phyloP scores from a whole-genome alignment of 2,797 vertebrate genomes.

The Trachurus trachurus region DNA sequence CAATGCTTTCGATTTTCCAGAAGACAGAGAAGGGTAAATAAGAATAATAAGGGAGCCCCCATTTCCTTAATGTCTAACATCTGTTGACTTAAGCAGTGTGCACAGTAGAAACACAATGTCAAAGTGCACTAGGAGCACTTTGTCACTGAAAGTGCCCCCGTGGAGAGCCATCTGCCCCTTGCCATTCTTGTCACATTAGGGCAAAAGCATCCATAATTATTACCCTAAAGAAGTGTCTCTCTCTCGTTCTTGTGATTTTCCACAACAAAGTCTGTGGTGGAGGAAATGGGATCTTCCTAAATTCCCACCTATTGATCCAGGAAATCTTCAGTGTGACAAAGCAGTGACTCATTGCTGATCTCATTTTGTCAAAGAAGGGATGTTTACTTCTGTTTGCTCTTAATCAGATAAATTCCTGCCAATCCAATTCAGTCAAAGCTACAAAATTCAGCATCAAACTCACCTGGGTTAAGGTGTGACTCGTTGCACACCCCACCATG shows the following conservation, averaged over 20 bases:
- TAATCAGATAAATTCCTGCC: background rate
- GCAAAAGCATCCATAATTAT: background rate
- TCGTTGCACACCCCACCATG: background rate
- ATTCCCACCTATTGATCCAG: background rate
- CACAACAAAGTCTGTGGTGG: background rate
- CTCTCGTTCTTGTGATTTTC: background rate
- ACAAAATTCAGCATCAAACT: background rate
- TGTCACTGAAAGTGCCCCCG: background rate
- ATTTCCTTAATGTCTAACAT: background rate
- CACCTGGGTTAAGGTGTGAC: background rate
- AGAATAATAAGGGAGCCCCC: background rate
- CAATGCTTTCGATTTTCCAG: background rate
- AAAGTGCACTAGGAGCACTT: background rate
- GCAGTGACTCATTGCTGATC: constrained; percentile 21
- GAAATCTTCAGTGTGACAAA: background rate
- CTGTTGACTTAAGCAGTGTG: background rate
- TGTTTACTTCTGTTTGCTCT: background rate
- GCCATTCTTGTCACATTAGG: background rate
- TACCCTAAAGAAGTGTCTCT: background rate
- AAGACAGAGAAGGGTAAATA: constrained; percentile 7
- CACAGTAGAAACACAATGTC: background rate
- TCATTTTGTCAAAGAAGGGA: background rate
- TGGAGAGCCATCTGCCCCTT: background rate
- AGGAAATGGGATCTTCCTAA: constrained; percentile 1
- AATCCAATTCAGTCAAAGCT: background rate